phyloP scores from a whole-genome alignment of 2,797 vertebrate genomes.

The Micropoecilia bifurca region DNA sequence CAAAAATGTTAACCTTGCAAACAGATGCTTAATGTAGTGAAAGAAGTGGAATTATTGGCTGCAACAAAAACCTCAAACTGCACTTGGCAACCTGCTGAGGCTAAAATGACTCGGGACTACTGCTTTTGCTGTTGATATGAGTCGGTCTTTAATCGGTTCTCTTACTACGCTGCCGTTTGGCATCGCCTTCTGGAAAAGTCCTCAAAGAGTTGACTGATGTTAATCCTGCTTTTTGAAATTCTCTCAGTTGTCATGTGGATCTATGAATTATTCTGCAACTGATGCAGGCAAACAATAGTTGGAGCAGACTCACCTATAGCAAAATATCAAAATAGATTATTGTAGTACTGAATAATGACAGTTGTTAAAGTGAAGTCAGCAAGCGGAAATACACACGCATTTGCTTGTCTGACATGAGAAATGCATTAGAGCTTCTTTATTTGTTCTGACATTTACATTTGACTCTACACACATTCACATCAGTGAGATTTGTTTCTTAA shows the following conservation, averaged over 20 bases:
- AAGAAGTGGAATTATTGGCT: constrained; percentile 46
- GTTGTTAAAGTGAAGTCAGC: background rate
- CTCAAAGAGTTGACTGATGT: constrained; percentile 52
- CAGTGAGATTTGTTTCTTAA: background rate
- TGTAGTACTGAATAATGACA: background rate
- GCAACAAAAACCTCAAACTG: constrained; percentile 50
- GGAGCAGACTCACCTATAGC: constrained; percentile 37
- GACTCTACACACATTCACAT: constrained; percentile 1
- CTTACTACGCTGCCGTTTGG: constrained; percentile 46
- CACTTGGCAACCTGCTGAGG: constrained; percentile 39
- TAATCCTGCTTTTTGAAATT: constrained; percentile 41
- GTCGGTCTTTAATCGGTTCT: constrained; percentile 26
- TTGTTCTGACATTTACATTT: constrained; percentile 23
- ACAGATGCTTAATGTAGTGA: constrained; percentile 39
- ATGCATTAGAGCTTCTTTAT: constrained; percentile 4
- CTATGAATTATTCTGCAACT: constrained; percentile 55
- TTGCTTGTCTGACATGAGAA: background rate
- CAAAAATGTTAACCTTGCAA: constrained; percentile 45
- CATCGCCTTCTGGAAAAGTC: constrained; percentile 46
- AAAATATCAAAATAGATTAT: background rate
- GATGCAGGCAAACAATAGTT: constrained; percentile 37
- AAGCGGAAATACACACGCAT: background rate
- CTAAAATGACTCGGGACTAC: constrained; percentile 50
- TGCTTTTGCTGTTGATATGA: constrained; percentile 31
- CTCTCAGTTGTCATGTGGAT: constrained; percentile 60